These are phyloP conservation scores for Euzophera pinguis DNA, from an alignment of 2,888 invertebrate genomes.

Conservation along the genomic window DNA sequence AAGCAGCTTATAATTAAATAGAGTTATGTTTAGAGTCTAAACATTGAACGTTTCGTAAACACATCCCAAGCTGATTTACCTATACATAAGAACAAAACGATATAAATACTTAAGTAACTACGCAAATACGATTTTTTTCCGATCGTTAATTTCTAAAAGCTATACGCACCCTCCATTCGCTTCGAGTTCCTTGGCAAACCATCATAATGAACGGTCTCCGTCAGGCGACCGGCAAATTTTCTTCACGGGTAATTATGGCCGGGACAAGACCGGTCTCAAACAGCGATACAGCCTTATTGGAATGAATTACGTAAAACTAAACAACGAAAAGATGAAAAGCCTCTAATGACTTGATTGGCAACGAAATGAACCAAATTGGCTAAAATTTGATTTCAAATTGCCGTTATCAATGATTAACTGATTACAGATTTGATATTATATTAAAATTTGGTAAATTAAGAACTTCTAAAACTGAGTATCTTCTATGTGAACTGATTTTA, in stretches of 20 bases:
- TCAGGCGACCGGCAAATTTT: conserved; percentile 4
- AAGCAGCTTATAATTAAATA: background rate
- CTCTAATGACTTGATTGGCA: conserved; percentile 4
- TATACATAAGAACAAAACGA: no score
- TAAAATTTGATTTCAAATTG: background rate
- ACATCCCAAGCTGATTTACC: no score
- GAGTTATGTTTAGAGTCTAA: background rate
- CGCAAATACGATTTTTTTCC: no score
- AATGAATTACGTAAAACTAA: conserved; percentile 8
- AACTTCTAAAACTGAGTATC: no score
- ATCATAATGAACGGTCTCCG: conserved; percentile 5
- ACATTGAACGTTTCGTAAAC: no score
- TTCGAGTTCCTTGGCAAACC: background rate
- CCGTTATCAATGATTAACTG: background rate
- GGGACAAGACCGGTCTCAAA: conserved; percentile 5
- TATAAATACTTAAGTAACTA: no score
- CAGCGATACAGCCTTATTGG: conserved; percentile 3
- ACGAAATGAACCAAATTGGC: background rate
- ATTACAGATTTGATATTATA: background rate
- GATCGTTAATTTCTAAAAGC: background rate
- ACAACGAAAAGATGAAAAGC: conserved; percentile 3
- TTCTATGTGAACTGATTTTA: no score
- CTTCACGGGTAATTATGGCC: conserved; percentile 12
- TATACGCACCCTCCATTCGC: background rate
- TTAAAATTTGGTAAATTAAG: background rate